These are phyloP conservation scores for Passerina amoena DNA, from an alignment of 2,113 vertebrate genomes.

Conservation along the genomic window DNA sequence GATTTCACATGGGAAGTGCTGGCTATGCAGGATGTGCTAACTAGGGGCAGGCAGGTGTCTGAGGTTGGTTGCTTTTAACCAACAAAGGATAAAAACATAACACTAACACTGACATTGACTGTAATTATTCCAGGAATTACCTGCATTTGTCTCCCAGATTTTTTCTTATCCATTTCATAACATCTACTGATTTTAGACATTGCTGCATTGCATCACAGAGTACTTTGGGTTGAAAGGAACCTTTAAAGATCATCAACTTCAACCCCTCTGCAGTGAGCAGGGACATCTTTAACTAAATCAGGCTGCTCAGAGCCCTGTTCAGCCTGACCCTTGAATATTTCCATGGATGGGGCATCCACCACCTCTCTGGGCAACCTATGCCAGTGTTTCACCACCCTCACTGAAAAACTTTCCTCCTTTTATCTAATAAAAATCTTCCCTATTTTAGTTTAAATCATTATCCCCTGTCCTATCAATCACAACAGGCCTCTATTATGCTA, in stretches of 20 bases:
- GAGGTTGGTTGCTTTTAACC: background rate
- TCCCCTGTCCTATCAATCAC: fast-evolving
- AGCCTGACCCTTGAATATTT: background rate
- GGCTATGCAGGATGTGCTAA: background rate
- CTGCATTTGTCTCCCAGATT: background rate
- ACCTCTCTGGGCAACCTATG: background rate
- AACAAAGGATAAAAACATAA: background rate
- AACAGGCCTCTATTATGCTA: background rate
- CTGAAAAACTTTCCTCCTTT: background rate
- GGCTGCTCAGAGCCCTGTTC: background rate
- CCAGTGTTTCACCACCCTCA: background rate
- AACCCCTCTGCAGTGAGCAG: background rate
- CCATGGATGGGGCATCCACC: background rate
- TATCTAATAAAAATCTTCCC: background rate
- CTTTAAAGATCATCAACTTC: background rate
- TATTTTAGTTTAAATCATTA: background rate
- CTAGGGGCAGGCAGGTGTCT: background rate
- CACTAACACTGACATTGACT: background rate
- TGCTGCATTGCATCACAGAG: background rate
- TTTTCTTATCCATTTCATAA: background rate
- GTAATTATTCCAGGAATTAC: background rate
- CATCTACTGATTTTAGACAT: background rate
- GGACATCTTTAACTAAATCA: background rate
- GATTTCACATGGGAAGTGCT: background rate
- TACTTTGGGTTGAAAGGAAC: background rate